Base-by-base conservation (phyloP, 2,113 vertebrate species). In the Nanorana parkeri region DNA sequence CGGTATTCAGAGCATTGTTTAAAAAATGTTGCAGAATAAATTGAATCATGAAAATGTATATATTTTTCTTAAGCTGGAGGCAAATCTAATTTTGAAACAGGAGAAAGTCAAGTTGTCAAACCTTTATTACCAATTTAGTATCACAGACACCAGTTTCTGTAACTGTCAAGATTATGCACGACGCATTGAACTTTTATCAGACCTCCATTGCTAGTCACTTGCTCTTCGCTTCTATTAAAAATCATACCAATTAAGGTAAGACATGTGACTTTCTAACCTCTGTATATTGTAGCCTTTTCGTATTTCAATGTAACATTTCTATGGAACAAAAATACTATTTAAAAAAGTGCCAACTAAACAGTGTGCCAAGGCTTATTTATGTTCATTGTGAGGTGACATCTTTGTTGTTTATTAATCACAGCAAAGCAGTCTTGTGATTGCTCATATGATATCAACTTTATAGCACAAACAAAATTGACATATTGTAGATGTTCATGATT, bases 131-230 rank as follows among this genome's bases (percentile, higher is more conserved):
- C 23, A 64, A 77, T 52, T 11, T 65, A 23, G 47, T 60, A 52
- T 52, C 23, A 19, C 7, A 47, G 58, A 51, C 23, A 64, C 32
- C 55, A 17, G 74, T 21, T 64, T 28, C 60, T 63, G 32, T 76
- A 61, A 47, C n/a, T 76, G 73, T 77, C 74, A 77, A 64, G n/a
- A 17, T 68, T 32, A 63, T 63, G 26, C 32, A 68, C 47, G 41
- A 64, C 19, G 23, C 32, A 66, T 26, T 77, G 23, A 65, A 66
- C 47, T 66, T 41, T 41, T 65, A 41, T 28, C 47, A 66, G 15
- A 77, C 36, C 41, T 54, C 6, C 21, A 24, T 23, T 19, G 55
- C 24, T 20, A 55, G 26, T 41, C 52, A 74, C 54, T 55, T 74
- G 19, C 26, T 17, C 63, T 65, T 36, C 16, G 10, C n/a, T 28